These are phyloP conservation scores for Ditula angustiorana DNA, from an alignment of 2,888 invertebrate species.

Conservation along the genomic window DNA sequence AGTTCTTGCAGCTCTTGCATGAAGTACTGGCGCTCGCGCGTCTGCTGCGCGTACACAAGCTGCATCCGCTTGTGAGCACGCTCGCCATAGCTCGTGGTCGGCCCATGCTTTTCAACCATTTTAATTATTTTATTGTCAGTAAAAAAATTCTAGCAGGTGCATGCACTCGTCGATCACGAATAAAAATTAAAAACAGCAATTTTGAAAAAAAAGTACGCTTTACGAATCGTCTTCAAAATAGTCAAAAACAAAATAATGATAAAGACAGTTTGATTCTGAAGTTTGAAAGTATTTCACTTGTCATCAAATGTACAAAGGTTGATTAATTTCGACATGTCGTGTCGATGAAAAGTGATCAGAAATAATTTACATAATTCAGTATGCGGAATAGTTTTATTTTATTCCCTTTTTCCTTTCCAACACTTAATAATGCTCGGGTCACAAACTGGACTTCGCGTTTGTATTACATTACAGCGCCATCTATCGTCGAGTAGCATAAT, in stretches of 20 bases:
- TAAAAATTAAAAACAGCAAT: constrained; percentile 55
- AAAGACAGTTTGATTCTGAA: neutral
- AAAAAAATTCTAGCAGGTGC: neutral
- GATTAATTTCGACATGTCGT: too few species aligned
- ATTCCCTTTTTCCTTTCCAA: neutral
- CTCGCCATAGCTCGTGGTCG: constrained; percentile 50
- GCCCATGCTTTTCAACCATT: constrained; percentile 7
- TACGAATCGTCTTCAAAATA: constrained; percentile 18
- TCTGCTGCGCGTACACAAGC: constrained; percentile 62
- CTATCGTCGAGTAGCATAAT: constrained; percentile 49
- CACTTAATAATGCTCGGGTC: too few species aligned
- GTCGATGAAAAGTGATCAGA: too few species aligned
- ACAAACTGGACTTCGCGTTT: too few species aligned
- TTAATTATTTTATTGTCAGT: neutral
- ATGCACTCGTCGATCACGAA: neutral
- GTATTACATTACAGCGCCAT: constrained; percentile 50
- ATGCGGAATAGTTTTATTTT: too few species aligned
- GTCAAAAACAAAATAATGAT: neutral
- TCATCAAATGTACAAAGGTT: neutral
- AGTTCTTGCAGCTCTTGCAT: constrained; percentile 70
- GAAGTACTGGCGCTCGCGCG: constrained; percentile 65
- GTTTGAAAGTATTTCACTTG: neutral
- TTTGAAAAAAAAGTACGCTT: constrained; percentile 56
- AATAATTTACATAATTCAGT: too few species aligned
- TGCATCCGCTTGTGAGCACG: constrained; percentile 56